A percentile compares a stretch with the other conserved stretches of the same genome.
Evolutionary conservation across 2,797 vertebrate species (phyloP).

Genomic region (Hozukius guyotensis): DNA sequence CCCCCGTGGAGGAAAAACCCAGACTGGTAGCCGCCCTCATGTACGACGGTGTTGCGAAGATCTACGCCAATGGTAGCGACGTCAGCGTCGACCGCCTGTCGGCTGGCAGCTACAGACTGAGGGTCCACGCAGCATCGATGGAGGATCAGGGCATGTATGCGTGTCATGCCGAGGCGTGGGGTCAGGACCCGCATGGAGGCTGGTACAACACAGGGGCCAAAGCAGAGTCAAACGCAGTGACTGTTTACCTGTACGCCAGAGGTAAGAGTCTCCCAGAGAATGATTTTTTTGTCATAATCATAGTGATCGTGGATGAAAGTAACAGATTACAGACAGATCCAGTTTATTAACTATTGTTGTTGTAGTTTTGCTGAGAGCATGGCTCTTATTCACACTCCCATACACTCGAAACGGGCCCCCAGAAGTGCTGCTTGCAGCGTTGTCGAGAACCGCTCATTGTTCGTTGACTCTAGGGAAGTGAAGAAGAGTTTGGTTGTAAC

Average conservation of each 20-base stretch:
- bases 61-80: slow-evolving; percentile 80
- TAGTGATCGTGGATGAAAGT: neutral
- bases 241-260: slow-evolving; percentile 87
- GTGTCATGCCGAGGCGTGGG: slow-evolving; percentile 87
- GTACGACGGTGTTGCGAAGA: slow-evolving; percentile 83
- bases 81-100: slow-evolving; percentile 85
- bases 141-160: slow-evolving; percentile 87
- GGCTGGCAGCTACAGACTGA: slow-evolving; percentile 82
- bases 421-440: no score
- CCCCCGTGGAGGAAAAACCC: slow-evolving; percentile 7
- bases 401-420: neutral
- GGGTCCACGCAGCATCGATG: slow-evolving; percentile 82
- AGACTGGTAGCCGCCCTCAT: slow-evolving; percentile 78
- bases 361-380: neutral
- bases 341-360: neutral
- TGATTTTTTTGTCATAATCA: neutral
- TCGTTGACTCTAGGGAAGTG: no score
- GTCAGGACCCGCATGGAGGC: slow-evolving; percentile 84
- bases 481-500: no score
- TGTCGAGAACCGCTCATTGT: no score
- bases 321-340: neutral
- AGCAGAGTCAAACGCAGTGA: slow-evolving; percentile 81
- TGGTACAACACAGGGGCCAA: slow-evolving; percentile 88
- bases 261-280: slow-evolving; percentile 73
- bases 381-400: neutral